phyloP scores from a whole-genome alignment of 2,888 invertebrate species.

The Ditylenchus weischeri region DNA sequence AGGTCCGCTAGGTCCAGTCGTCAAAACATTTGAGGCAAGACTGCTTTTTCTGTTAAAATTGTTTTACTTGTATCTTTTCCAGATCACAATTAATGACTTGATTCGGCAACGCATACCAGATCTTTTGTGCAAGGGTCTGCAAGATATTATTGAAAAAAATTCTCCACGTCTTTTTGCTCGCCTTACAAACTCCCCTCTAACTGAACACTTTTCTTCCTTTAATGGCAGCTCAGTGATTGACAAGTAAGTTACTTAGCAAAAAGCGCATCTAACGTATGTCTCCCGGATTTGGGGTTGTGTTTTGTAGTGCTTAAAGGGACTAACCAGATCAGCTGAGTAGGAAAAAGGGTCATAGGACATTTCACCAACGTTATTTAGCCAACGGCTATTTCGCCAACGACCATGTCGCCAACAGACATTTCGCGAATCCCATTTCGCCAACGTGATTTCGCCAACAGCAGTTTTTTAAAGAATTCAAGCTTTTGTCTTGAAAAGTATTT shows the following conservation, averaged over 20 bases:
- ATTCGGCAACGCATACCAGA: slow-evolving; percentile 50
- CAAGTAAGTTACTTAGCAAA: slow-evolving; percentile 20
- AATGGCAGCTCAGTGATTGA: slow-evolving; percentile 36
- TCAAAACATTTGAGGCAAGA: slow-evolving; percentile 52
- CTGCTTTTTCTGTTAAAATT: neutral
- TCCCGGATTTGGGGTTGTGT: too few species aligned
- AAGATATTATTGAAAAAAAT: slow-evolving; percentile 51
- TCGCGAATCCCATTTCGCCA: too few species aligned
- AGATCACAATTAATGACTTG: slow-evolving; percentile 53
- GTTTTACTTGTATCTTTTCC: slow-evolving; percentile 8
- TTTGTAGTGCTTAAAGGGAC: too few species aligned
- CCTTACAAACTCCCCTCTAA: slow-evolving; percentile 41
- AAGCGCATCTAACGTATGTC: too few species aligned
- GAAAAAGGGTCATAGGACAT: too few species aligned
- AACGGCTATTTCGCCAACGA: too few species aligned
- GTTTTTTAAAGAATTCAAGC: too few species aligned
- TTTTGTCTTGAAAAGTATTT: too few species aligned
- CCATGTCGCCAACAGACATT: too few species aligned
- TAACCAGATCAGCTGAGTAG: too few species aligned
- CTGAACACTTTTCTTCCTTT: slow-evolving; percentile 44
- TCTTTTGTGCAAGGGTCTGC: slow-evolving; percentile 50
- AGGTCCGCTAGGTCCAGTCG: slow-evolving; percentile 47
- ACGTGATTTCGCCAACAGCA: too few species aligned
- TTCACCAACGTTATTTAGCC: too few species aligned
- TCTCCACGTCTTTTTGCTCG: slow-evolving; percentile 48